Base-by-base conservation (phyloP, 1,140 invertebrate species). In the Pteromalus puparum region DNA sequence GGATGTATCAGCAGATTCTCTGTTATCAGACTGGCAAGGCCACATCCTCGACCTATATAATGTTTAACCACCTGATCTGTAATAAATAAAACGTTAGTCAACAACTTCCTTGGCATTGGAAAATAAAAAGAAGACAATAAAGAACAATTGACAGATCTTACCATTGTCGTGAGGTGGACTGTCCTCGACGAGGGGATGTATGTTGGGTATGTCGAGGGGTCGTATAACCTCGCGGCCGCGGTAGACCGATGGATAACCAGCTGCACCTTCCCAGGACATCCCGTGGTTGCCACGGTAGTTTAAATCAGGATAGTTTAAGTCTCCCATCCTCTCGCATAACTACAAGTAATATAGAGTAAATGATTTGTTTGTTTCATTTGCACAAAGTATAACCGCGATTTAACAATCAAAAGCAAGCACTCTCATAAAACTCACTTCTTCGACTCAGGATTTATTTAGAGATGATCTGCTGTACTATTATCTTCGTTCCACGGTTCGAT, bases 1-100 rank as follows among this genome's bases (percentile, higher is more conserved):
- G 98, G 98, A 94, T 99, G 98, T 88, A 97, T 97, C 12, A 99
- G 93, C 30, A 99, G 92, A 93, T 98, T 98, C 93, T 98, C 97
- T 12, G 97, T 96, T 72, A 98, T 95, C 67, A 98, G 92, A 90
- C 96, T 97, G 68, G 96, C 95, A 83, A 97, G 93, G 88, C 96
- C 95, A 82, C 97, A 96, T 78, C 96, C 95, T 86, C 95, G 93
- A 2, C 95, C 95, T 5, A 97, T 93, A 92, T 96, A 97, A 79
- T 94, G 95, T 88, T 94, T 95, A 67, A 94, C 91, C n/a, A 93
- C 89, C 89, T 91, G 46, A 91, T 91, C 91, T 91, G 73, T 7
- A 86, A 81, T 42, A 70, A 83, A 77, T 73, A 46, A 78, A 76
- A 53, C 53, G 18, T 86, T 18, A 74, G 82, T 83, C 86, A 79